Percentiles rank a stretch among this genome's conserved stretches.
Evolutionary conservation across 2,888 invertebrate genomes (phyloP).

Genomic region (Pristionchus japonicus): DNA sequence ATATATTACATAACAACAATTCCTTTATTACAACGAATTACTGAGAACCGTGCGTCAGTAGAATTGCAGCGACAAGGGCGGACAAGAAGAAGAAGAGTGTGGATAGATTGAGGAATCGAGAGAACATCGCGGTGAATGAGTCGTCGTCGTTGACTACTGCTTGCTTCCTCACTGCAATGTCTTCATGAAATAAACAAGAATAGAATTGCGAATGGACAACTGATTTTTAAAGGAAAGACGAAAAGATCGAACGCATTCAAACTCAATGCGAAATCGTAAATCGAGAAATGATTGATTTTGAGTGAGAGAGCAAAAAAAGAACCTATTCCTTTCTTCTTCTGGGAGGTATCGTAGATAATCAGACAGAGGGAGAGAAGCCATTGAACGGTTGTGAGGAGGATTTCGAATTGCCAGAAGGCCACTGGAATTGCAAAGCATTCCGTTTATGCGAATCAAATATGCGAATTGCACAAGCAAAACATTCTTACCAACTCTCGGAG

Average conservation of each 20-base stretch:
- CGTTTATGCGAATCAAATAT: neutral
- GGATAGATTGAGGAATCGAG: neutral
- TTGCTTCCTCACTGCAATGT: neutral
- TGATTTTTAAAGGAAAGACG: no score
- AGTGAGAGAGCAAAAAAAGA: no score
- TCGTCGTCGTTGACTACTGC: neutral
- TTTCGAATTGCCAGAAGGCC: slow-evolving; percentile 26
- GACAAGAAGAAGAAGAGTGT: neutral
- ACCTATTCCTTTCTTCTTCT: neutral
- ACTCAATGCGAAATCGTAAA: no score
- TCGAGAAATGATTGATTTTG: no score
- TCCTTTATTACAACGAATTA: no score
- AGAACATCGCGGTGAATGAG: neutral
- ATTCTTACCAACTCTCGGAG: neutral
- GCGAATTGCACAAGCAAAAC: no score
- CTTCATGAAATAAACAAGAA: no score
- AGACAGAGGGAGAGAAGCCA: neutral
- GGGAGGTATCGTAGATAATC: neutral
- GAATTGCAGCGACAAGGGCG: neutral
- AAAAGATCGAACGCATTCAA: no score
- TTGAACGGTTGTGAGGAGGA: neutral
- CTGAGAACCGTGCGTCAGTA: neutral
- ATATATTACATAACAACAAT: neutral
- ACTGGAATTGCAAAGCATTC: slow-evolving; percentile 7
- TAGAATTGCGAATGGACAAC: no score